Evolutionary conservation across 2,888 invertebrate species (phyloP), one percentile per base, ranked within the genome.

Genomic region (Eledona agricola): DNA sequence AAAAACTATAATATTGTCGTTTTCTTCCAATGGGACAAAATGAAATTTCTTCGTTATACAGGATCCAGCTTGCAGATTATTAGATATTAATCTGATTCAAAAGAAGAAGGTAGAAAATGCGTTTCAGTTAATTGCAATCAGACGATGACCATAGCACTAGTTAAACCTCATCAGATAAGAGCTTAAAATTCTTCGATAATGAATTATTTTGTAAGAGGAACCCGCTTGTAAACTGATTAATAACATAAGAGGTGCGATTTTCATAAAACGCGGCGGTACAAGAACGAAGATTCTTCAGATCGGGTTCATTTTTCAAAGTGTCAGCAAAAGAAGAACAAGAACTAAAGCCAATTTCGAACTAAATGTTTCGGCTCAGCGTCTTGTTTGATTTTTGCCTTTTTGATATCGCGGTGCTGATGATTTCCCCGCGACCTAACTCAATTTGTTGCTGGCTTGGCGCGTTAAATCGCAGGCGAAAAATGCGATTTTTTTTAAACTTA

Each of bases 341-440:
- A 40, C 40, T 20, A 29, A 40, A 40, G 40, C 28, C 40, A 28
- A 29, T 40, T 28, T 40, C 40, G 29, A 42, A 42, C 31, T 42
- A 42, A 42, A 42, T 42, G 42, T 42, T 42, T 29, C 42, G 42
- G 42, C 42, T n/a, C n/a, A n/a, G n/a, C n/a, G n/a, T n/a, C n/a
- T n/a, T n/a, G n/a, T n/a, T n/a, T n/a, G n/a, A n/a, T n/a, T n/a
- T n/a, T n/a, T n/a, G n/a, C n/a, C n/a, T n/a, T n/a, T n/a, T n/a
- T n/a, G n/a, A n/a, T n/a, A n/a, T n/a, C n/a, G n/a, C n/a, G n/a
- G n/a, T n/a, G n/a, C n/a, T 47, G 31, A 40, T 35, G 42, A 28
- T 42, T 42, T 42, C 15, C 32, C 50, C 50, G 40, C 42, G 50
- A 51, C 50, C 50, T 42, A 34, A 34, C 42, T 42, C 42, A 51